Base-by-base conservation (phyloP, 2,113 vertebrate species). In the Numenius arquata region DNA sequence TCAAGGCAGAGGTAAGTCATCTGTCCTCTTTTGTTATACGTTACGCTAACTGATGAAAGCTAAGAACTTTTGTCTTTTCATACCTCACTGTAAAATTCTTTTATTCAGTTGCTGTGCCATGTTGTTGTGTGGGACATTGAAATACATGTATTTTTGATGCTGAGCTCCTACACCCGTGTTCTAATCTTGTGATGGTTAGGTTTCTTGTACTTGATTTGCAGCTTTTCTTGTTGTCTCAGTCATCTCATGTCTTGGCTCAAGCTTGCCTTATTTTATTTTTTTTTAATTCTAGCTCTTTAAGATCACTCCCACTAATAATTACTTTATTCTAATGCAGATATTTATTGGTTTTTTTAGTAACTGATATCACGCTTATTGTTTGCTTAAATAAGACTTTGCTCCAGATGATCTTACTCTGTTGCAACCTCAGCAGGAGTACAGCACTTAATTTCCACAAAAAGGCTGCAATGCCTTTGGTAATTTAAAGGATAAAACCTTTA, bases 371-470 rank as follows among this genome's bases (percentile, higher is more conserved):
- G 21, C 77, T 63, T 88, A 70, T 1, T 45, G 20, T 94, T 95
- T 86, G n/a, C 36, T 91, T 29, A 88, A 78, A 36, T 91, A 86
- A 78, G 63, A 18, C 41, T 89, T 93, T 91, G 76, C 87, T 95
- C 30, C 73, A 78, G 52, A 58, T 93, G 59, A 88, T 94, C 23
- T 79, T 89, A 53, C 1, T 95, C 89, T 77, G 48, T 87, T 96
- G 45, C 47, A 94, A 90, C 36, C 30, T 95, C 48, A 85, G 36
- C 74, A 85, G 55, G 48, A 65, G 18, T 63, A 14, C 59, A 65
- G 11, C 26, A 55, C 12, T 80, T 73, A 65, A 81, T 94, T 91
- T 90, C 43, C 62, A 53, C 82, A 78, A 53, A 85, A 63, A 85
- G 29, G 7, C 55, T 62, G 36, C 63, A 90, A 86, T 59, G 53